Percentiles rank a stretch among this genome's conserved stretches.
Conservation (phyloP, 2,113 vertebrate species). For the Urocynchramus pylzowi region DNA sequence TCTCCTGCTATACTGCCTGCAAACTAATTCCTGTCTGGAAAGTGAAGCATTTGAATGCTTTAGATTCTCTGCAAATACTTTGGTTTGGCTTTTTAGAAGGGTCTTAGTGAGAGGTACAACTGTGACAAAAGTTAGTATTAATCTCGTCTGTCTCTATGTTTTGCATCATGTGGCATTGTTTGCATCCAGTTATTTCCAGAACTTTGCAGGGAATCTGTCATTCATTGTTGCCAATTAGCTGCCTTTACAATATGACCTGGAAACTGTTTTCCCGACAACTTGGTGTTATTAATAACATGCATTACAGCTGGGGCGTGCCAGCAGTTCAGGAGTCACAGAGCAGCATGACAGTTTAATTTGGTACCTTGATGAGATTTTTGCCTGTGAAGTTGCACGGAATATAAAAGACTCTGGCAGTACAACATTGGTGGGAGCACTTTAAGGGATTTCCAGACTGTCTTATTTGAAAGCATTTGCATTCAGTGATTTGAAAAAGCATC, state of each 20-base stretch:
- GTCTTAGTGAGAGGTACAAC: not conserved
- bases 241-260: conserved; percentile 47
- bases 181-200: not conserved
- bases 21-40: not conserved
- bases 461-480: not conserved
- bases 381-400: conserved; percentile 29
- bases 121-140: not conserved
- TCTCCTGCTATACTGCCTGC: not conserved
- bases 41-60: not conserved
- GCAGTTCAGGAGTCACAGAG: conserved; percentile 51
- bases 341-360: conserved; percentile 61
- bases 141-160: not conserved
- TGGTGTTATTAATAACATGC: conserved; percentile 54
- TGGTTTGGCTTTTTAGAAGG: not conserved
- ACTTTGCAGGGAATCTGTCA: conserved; percentile 30
- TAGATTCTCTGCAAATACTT: not conserved
- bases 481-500: not conserved
- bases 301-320: conserved; percentile 39
- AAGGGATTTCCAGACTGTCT: not conserved
- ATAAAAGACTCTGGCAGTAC: not conserved
- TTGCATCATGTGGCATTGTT: not conserved
- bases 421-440: not conserved
- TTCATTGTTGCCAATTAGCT: conserved; percentile 44
- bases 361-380: conserved; percentile 60
- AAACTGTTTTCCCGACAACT: conserved; percentile 44